Evolutionary conservation across 2,888 invertebrate genomes (phyloP).

Genomic region (Eristalis arbustorum): DNA sequence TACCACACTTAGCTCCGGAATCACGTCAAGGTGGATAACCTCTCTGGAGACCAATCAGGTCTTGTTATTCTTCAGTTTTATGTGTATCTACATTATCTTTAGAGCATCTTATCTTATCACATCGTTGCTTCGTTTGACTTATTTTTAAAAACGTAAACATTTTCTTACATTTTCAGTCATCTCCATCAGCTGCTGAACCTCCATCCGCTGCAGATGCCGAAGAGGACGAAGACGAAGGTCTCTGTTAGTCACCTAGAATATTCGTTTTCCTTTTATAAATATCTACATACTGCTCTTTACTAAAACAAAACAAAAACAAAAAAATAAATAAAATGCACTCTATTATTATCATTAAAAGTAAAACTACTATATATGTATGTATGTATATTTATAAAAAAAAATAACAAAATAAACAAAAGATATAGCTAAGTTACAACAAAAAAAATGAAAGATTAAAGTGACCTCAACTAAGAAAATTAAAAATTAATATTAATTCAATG

Average conservation of each 20-base stretch:
- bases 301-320: slow-evolving; percentile 41
- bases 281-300: slow-evolving; percentile 59
- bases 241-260: slow-evolving; percentile 71
- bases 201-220: slow-evolving; percentile 56
- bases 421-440: background rate
- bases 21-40: too few relatives aligned
- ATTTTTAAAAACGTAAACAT: background rate
- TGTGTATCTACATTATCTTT: too few relatives aligned
- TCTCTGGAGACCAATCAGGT: too few relatives aligned
- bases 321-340: slow-evolving; percentile 40
- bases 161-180: slow-evolving; percentile 40
- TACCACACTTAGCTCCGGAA: too few relatives aligned
- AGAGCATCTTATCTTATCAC: too few relatives aligned
- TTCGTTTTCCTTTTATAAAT: slow-evolving; percentile 56
- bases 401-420: slow-evolving; percentile 12
- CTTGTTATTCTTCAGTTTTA: too few relatives aligned
- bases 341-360: slow-evolving; percentile 33
- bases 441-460: slow-evolving; percentile 37
- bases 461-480: slow-evolving; percentile 48
- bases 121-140: too few relatives aligned
- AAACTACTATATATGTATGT: background rate
- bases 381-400: slow-evolving; percentile 43
- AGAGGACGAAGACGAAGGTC: slow-evolving; percentile 71
- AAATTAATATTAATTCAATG: slow-evolving; percentile 36
- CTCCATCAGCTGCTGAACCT: slow-evolving; percentile 59